Evolutionary conservation across 2,113 vertebrate species (phyloP).

Genomic region (Siphamia tubifer): DNA sequence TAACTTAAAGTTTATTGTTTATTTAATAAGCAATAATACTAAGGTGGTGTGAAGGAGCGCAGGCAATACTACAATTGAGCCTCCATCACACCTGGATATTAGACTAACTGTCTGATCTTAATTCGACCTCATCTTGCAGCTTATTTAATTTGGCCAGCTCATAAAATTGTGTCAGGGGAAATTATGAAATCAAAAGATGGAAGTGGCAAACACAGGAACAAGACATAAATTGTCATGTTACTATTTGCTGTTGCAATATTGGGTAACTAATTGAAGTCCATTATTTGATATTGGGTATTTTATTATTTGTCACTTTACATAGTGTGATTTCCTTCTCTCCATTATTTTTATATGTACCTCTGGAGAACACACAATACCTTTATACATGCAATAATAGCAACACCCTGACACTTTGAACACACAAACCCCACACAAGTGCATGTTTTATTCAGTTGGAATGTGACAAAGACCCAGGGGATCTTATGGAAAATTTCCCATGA

Average conservation of each 20-base stretch:
- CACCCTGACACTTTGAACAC: background rate
- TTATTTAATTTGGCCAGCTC: constrained; percentile 38
- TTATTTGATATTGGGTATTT: constrained; percentile 20
- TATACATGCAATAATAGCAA: background rate
- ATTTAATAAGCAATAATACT: no score
- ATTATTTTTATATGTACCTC: background rate
- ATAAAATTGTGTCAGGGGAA: constrained; percentile 58
- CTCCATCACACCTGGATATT: background rate
- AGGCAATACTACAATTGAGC: background rate
- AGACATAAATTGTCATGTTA: constrained; percentile 40
- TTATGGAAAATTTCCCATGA: constrained; percentile 29
- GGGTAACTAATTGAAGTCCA: constrained; percentile 32
- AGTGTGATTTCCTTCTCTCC: background rate
- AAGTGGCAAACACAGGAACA: constrained; percentile 33
- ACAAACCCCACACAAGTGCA: background rate
- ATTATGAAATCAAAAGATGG: constrained; percentile 55
- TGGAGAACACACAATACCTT: background rate
- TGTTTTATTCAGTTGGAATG: constrained; percentile 20
- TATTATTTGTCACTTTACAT: background rate
- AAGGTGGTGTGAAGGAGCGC: background rate
- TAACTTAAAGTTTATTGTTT: background rate
- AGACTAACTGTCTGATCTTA: background rate
- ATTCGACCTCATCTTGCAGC: constrained; percentile 14
- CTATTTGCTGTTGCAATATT: constrained; percentile 23
- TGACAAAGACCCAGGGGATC: background rate